Conservation (phyloP, 2,888 invertebrate species). For the Microctonus brassicae region DNA sequence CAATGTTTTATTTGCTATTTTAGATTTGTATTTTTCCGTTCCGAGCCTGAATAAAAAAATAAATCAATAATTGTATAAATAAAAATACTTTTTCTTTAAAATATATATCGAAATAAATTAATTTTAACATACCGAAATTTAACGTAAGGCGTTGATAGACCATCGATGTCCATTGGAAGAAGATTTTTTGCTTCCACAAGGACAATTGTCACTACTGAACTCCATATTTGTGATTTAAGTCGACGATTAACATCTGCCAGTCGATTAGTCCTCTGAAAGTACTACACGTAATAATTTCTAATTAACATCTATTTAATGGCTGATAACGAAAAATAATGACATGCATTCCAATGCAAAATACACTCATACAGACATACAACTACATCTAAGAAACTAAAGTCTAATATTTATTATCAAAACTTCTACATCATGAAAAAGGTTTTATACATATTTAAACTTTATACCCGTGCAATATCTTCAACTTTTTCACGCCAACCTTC, state of each 20-base stretch:
- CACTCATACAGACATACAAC: slow-evolving; percentile 3
- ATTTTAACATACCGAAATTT: slow-evolving; percentile 81
- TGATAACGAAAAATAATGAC: background rate
- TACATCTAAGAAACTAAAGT: background rate
- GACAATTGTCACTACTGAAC: slow-evolving; percentile 96
- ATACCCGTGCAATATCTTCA: slow-evolving; percentile 75
- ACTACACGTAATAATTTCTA: slow-evolving; percentile 72
- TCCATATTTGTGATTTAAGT: slow-evolving; percentile 96
- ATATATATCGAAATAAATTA: background rate
- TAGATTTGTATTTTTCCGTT: slow-evolving; percentile 97
- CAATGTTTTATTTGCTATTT: slow-evolving; percentile 86
- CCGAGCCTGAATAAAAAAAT: slow-evolving; percentile 82
- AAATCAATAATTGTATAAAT: too few relatives aligned
- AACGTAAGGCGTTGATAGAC: slow-evolving; percentile 92
- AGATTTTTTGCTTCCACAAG: slow-evolving; percentile 95
- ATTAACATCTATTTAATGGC: background rate
- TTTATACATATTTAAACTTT: slow-evolving; percentile 69
- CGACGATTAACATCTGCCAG: slow-evolving; percentile 85
- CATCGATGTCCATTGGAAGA: slow-evolving; percentile 88
- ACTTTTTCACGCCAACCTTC: slow-evolving; percentile 10
- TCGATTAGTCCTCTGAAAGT: slow-evolving; percentile 83
- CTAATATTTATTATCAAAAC: background rate
- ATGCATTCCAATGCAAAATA: background rate
- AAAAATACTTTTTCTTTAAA: too few relatives aligned
- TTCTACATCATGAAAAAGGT: slow-evolving; percentile 69